Evolutionary conservation across 2,888 invertebrate species (phyloP).

Genomic region (Nezara viridula): DNA sequence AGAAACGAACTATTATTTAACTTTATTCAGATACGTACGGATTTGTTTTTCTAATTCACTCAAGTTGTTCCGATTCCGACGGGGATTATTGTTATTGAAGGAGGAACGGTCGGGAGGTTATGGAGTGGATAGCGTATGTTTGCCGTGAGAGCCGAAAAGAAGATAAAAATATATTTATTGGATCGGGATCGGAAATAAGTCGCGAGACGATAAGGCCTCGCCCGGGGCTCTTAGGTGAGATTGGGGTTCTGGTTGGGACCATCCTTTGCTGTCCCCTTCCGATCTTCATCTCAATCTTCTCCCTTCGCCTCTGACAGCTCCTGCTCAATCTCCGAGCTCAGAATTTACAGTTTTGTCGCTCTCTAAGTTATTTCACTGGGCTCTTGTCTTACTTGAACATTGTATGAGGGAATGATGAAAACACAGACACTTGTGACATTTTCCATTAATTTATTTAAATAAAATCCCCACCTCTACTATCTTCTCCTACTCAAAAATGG

Average conservation of each 20-base stretch:
- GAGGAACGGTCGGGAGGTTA: neutral
- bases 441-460: too few relatives aligned
- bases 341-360: neutral
- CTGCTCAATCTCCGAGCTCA: neutral
- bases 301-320: neutral
- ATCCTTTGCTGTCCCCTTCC: neutral
- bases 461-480: too few relatives aligned
- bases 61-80: neutral
- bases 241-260: neutral
- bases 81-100: neutral
- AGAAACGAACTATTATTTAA: too few relatives aligned
- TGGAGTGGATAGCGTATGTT: slow-evolving; percentile 36
- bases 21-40: too few relatives aligned
- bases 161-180: slow-evolving; percentile 51
- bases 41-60: neutral
- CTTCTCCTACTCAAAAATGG: too few relatives aligned
- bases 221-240: slow-evolving; percentile 38
- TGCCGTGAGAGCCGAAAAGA: slow-evolving; percentile 21
- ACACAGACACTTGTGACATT: too few relatives aligned
- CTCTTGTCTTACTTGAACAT: neutral
- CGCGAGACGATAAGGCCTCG: neutral
- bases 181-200: slow-evolving; percentile 45
- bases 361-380: neutral
- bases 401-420: too few relatives aligned
- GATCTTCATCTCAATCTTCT: slow-evolving; percentile 18